Conservation (phyloP, 2,797 vertebrate species). For the Apogon hyalosoma region DNA sequence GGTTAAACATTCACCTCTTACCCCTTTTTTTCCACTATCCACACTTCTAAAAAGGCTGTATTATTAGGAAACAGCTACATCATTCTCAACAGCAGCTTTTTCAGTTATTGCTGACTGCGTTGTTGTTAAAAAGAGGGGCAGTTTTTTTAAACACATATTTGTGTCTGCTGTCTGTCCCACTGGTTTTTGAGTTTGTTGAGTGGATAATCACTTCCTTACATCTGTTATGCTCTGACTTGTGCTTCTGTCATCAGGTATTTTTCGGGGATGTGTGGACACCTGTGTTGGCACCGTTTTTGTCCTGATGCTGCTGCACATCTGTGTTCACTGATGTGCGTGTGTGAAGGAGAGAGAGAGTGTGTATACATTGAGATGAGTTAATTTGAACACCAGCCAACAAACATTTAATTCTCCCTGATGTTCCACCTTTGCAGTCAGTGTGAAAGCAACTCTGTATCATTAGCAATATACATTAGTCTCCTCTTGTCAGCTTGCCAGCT, state of each 20-base stretch:
- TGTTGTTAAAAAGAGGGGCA: no score
- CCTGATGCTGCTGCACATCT: constrained; percentile 28
- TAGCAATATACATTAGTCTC: constrained; percentile 72
- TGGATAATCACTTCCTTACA: constrained; percentile 21
- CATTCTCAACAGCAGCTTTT: no score
- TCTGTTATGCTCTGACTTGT: constrained; percentile 24
- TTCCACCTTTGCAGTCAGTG: constrained; percentile 66
- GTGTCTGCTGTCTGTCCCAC: constrained; percentile 3
- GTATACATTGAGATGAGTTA: constrained; percentile 45
- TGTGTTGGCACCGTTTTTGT: constrained; percentile 24
- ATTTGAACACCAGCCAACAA: constrained; percentile 71
- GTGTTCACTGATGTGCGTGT: constrained; percentile 19
- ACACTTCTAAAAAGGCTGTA: no score
- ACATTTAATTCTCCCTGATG: constrained; percentile 65
- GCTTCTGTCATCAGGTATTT: constrained; percentile 14
- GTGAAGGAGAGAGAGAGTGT: constrained; percentile 3
- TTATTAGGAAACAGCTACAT: no score
- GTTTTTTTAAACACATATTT: neutral
- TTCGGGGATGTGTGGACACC: constrained; percentile 14
- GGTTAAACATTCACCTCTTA: no score
- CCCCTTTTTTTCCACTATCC: no score
- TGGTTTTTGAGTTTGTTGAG: constrained; percentile 3
- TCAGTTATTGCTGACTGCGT: no score
- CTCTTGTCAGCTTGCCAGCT: constrained; percentile 59
- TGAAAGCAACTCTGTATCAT: constrained; percentile 71